Evolutionary conservation across 1,140 invertebrate genomes (phyloP).

Genomic region (Drosophila serrata): DNA sequence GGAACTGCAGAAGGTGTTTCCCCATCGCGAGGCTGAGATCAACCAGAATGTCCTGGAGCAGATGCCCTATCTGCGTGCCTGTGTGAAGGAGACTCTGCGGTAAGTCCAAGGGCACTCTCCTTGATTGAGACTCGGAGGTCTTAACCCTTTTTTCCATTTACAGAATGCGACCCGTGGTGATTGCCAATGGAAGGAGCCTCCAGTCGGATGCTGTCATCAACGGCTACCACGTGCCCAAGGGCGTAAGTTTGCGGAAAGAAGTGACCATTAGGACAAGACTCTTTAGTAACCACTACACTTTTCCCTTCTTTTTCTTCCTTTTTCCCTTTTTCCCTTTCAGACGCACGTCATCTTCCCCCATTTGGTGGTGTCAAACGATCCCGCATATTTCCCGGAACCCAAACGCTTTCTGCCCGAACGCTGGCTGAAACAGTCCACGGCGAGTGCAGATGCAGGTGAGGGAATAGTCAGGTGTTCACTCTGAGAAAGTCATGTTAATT

Average conservation of each 20-base stretch:
- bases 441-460: conserved; percentile 53
- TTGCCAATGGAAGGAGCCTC: conserved; percentile 93
- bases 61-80: conserved; percentile 93
- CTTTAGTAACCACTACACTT: not conserved
- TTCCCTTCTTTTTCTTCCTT: not conserved
- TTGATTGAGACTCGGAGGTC: not conserved
- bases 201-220: conserved; percentile 92
- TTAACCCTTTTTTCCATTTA: conserved; percentile 1
- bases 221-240: conserved; percentile 94
- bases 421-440: conserved; percentile 88
- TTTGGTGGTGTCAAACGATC: conserved; percentile 91
- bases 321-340: conserved; percentile 86
- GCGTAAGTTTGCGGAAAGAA: conserved; percentile 88
- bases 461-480: not conserved
- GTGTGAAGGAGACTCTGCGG: conserved; percentile 96
- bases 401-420: conserved; percentile 91
- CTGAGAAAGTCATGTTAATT: not conserved
- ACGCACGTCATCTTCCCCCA: conserved; percentile 93
- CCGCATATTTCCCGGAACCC: conserved; percentile 90
- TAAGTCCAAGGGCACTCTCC: conserved; percentile 75
- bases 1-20: conserved; percentile 89
- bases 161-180: conserved; percentile 94
- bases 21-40: conserved; percentile 86
- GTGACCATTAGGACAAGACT: conserved; percentile 3
- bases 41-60: conserved; percentile 89